phyloP scores from a whole-genome alignment of 2,888 invertebrate genomes.

The Hymenopus coronatus region DNA sequence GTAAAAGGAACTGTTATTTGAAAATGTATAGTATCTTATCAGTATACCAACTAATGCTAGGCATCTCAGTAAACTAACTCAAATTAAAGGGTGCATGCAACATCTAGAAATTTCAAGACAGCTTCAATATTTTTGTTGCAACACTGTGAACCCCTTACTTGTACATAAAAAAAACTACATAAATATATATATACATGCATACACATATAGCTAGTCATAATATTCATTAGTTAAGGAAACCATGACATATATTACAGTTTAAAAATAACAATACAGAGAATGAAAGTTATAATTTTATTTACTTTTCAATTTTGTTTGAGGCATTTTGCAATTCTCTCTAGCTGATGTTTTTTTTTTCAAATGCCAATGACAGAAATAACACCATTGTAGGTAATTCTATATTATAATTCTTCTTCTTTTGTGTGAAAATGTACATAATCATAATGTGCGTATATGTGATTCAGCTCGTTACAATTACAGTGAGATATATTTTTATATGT shows the following conservation, averaged over 20 bases:
- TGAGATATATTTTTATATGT: conserved; percentile 37
- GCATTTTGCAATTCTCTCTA: background rate
- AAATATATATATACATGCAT: background rate
- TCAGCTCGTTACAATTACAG: conserved; percentile 31
- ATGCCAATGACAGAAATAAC: conserved; percentile 10
- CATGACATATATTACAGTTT: background rate
- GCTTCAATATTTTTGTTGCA: background rate
- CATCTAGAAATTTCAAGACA: background rate
- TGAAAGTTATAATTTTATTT: background rate
- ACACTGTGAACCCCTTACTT: background rate
- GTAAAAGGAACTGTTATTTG: background rate
- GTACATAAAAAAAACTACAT: background rate
- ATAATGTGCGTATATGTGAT: conserved; percentile 26
- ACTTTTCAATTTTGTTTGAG: background rate
- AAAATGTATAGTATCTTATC: background rate
- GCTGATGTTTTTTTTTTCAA: conserved; percentile 14
- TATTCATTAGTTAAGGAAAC: background rate
- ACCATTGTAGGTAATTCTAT: conserved; percentile 11
- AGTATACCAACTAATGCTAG: conserved; percentile 4
- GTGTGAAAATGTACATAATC: conserved; percentile 19
- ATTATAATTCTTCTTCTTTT: conserved; percentile 12
- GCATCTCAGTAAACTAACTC: background rate
- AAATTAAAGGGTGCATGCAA: background rate
- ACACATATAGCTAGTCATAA: background rate
- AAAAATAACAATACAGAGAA: conserved; percentile 7